A percentile compares a stretch with the other conserved stretches of the same genome.
phyloP scores from a whole-genome alignment of 2,797 vertebrate genomes.

The Coilia nasus region DNA sequence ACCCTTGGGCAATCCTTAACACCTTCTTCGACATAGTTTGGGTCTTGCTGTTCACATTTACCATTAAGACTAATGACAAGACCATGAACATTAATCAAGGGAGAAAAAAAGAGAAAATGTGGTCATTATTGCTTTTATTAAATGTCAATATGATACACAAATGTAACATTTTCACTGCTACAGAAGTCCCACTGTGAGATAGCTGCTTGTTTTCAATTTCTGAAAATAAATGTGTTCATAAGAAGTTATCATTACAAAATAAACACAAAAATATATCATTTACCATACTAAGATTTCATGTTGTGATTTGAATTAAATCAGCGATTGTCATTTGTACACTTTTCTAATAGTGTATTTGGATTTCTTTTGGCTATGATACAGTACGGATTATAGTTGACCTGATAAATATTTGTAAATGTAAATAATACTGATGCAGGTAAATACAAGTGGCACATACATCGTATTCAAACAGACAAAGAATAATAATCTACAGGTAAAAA shows the following conservation, averaged over 20 bases:
- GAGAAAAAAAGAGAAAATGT: background rate
- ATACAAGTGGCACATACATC: slow-evolving; percentile 31
- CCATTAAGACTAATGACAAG: background rate
- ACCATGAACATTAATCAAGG: background rate
- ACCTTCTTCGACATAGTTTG: background rate
- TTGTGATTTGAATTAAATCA: background rate
- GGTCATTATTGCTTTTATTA: background rate
- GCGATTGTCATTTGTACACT: background rate
- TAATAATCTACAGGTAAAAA: slow-evolving; percentile 24
- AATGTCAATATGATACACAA: slow-evolving; percentile 1
- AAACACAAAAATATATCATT: slow-evolving; percentile 40
- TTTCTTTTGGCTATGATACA: background rate
- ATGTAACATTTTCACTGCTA: background rate
- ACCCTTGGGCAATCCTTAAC: no score
- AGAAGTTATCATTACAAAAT: slow-evolving; percentile 56
- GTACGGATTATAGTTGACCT: background rate
- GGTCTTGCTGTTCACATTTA: background rate
- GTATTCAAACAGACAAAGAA: slow-evolving; percentile 34
- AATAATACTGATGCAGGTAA: slow-evolving; percentile 52
- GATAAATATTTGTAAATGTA: slow-evolving; percentile 27
- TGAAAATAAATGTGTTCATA: slow-evolving; percentile 54
- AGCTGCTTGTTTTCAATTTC: slow-evolving; percentile 46
- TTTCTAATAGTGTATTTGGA: background rate
- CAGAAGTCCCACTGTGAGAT: background rate
- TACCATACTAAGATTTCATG: background rate